Base-by-base conservation (phyloP, 1,140 invertebrate species). In the Aphaenogaster rudis region DNA sequence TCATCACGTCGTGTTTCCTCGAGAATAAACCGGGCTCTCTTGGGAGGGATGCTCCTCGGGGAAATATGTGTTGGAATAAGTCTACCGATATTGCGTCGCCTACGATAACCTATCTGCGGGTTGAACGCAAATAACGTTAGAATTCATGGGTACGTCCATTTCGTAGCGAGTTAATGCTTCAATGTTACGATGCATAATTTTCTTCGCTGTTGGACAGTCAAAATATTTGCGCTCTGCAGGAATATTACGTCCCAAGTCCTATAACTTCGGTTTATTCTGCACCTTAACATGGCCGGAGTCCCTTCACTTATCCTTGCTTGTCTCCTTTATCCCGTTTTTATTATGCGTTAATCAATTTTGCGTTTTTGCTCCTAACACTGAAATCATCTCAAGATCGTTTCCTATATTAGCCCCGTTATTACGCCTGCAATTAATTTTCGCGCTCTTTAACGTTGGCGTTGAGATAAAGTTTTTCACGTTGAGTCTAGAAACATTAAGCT, bases 61-160 rank as follows among this genome's bases (percentile, higher is more conserved):
- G 90, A 91, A 91, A 91, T 91, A 86, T 89, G 81, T 79, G 71
- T 87, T 72, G 67, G 66, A 78, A 86, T 84, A 90, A 88, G 66
- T 66, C 57, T 71, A 63, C 57, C 80, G 64, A 72, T 86, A 72
- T 57, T 57, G 76, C 78, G 86, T 76, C 63, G 63, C 64, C 64
- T 50, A 84, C 54, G 82, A 90, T 86, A 80, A 74, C 82, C 71
- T 85, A 82, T 88, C 88, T 74, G 87, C 57, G 33, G 74, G 66
- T 50, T 69, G 86, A 81, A 80, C 69, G 72, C 63, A 79, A 90
- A 88, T 88, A 84, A 82, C 82, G 78, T 59, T 45, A 50, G 64
- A 86, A 88, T 88, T 82, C 64, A 77, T 67, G 72, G 61, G 52
- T 39, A 50, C 59, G 45, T 76, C 57, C 59, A 17, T 88, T 79